Evolutionary conservation across 2,113 vertebrate genomes (phyloP).

Genomic region (Brienomyrus brachyistius): DNA sequence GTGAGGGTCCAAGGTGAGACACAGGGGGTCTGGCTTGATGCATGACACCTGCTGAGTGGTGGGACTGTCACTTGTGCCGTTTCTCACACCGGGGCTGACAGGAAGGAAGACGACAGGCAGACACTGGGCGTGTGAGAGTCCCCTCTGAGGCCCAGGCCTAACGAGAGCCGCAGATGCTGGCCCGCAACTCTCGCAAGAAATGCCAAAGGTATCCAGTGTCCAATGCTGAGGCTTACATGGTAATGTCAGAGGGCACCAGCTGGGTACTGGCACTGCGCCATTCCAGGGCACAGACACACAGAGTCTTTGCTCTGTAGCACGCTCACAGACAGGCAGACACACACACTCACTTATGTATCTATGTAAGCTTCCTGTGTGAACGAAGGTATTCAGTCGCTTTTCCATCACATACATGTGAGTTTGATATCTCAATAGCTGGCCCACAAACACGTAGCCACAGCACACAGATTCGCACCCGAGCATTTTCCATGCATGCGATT

Average conservation of each 20-base stretch:
- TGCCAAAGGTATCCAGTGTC: slow-evolving; percentile 59
- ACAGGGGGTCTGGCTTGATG: not conserved
- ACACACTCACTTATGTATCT: not conserved
- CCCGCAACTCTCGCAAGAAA: slow-evolving; percentile 36
- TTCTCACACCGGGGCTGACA: not conserved
- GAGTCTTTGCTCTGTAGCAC: not conserved
- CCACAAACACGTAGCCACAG: not conserved
- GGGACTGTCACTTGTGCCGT: not conserved
- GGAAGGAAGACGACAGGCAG: not conserved
- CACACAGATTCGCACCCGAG: not conserved
- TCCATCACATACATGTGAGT: not conserved
- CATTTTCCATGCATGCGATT: not conserved
- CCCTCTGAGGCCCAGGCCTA: not conserved
- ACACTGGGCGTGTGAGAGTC: slow-evolving; percentile 16
- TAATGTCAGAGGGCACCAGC: slow-evolving; percentile 24
- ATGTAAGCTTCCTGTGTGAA: not conserved
- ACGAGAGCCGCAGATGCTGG: slow-evolving; percentile 20
- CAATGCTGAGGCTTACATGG: slow-evolving; percentile 32
- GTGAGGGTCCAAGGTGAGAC: not conserved
- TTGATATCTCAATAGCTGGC: not conserved
- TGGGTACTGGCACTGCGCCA: not conserved
- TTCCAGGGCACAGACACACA: not conserved
- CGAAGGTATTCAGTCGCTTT: not conserved
- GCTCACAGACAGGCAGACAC: not conserved
- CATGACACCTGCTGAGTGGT: not conserved